phyloP scores from a whole-genome alignment of 2,113 vertebrate genomes.

The Rhinoptilus africanus region DNA sequence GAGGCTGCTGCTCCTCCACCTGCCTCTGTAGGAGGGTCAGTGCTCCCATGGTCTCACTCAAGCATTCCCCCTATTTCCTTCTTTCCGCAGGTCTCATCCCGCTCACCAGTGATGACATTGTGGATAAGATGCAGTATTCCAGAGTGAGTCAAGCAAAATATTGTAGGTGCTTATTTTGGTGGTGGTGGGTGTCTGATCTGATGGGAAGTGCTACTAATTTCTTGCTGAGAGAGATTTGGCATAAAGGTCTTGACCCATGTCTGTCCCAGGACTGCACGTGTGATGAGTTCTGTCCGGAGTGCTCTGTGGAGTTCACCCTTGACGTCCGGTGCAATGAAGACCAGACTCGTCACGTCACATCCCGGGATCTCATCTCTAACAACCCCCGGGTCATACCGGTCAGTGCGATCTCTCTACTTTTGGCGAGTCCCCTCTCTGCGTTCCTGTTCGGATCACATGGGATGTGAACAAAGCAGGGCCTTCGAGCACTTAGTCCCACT shows the following conservation, averaged over 20 bases:
- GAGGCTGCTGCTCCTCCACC: neutral
- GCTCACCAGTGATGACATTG: conserved; percentile 95
- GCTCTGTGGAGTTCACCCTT: conserved; percentile 93
- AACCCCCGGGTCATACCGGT: conserved; percentile 95
- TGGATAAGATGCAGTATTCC: conserved; percentile 97
- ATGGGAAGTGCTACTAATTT: too few species aligned
- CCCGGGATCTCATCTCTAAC: conserved; percentile 93
- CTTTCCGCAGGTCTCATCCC: conserved; percentile 87
- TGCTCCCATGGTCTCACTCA: neutral
- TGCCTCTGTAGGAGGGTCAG: rapidly evolving
- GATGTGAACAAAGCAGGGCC: neutral
- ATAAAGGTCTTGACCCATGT: rapidly evolving
- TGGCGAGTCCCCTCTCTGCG: rapidly evolving
- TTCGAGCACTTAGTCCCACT: neutral
- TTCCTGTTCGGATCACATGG: rapidly evolving
- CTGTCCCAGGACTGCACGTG: conserved; percentile 89
- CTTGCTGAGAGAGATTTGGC: neutral
- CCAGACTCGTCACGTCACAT: conserved; percentile 95
- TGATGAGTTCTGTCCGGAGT: conserved; percentile 96
- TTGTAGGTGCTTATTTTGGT: rapidly evolving
- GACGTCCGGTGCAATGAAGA: conserved; percentile 95
- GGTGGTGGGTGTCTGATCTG: neutral
- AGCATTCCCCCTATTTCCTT: neutral
- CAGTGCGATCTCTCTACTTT: neutral
- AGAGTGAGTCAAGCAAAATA: conserved; percentile 74